Evolutionary conservation across 2,113 vertebrate genomes (phyloP).

Genomic region (Empidonax traillii): DNA sequence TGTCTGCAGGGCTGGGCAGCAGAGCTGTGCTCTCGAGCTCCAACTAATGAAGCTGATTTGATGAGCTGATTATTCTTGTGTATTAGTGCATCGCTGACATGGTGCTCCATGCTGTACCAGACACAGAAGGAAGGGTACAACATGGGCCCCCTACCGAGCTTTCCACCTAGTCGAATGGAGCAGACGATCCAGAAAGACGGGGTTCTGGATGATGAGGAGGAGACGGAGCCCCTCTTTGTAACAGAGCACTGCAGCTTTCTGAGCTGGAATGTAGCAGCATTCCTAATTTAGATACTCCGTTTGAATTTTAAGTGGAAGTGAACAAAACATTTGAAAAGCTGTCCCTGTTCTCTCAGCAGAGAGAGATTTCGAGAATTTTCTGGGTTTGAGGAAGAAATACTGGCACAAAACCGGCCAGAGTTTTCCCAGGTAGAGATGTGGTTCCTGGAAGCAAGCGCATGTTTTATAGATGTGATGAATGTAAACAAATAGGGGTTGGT

Average conservation of each 20-base stretch:
- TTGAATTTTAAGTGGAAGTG: conserved; percentile 70
- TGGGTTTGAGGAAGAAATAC: conserved; percentile 5
- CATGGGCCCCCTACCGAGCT: neutral
- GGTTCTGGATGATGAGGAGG: neutral
- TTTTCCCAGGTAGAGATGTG: conserved; percentile 37
- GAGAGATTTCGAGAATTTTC: conserved; percentile 61
- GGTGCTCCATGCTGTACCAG: conserved; percentile 30
- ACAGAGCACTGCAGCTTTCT: conserved; percentile 53
- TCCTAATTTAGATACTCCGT: conserved; percentile 68
- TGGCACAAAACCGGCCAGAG: neutral
- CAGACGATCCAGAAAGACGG: neutral
- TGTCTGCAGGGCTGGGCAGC: conserved; percentile 56
- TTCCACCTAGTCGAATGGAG: conserved; percentile 16
- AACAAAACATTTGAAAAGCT: conserved; percentile 71
- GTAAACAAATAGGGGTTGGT: conserved; percentile 45
- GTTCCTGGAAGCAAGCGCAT: neutral
- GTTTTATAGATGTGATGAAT: conserved; percentile 21
- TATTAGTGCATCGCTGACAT: conserved; percentile 47
- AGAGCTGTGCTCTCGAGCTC: conserved; percentile 46
- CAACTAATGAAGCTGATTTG: conserved; percentile 65
- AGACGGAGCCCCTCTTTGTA: conserved; percentile 44
- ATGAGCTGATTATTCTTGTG: conserved; percentile 69
- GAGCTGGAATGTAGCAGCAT: conserved; percentile 66
- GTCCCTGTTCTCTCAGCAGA: conserved; percentile 62
- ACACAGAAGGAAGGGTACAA: conserved; percentile 24